phyloP scores from a whole-genome alignment of 2,797 vertebrate species.

The Hyperoplus immaculatus region DNA sequence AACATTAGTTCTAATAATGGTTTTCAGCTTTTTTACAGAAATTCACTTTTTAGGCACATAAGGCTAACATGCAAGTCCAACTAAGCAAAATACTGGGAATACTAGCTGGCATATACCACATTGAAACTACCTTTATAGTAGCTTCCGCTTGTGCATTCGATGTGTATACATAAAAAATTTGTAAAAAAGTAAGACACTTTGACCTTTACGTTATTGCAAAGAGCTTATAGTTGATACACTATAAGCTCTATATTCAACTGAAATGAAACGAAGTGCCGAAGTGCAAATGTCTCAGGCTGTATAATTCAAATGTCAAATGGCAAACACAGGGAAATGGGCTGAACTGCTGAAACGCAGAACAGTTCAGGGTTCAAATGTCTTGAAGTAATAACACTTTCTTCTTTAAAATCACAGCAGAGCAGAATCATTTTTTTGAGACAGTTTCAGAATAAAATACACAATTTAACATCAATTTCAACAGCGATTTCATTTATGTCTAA shows the following conservation, averaged over 20 bases:
- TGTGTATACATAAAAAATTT: neutral
- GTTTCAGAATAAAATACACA: too few relatives aligned
- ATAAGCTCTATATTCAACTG: neutral
- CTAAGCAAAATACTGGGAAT: neutral
- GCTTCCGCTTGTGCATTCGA: neutral
- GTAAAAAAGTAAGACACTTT: neutral
- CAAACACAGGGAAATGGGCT: neutral
- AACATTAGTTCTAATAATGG: too few relatives aligned
- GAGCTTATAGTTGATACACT: neutral
- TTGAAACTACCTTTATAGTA: neutral
- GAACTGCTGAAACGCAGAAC: neutral
- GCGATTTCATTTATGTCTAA: neutral
- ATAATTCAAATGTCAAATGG: conserved; percentile 19
- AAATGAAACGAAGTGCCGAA: neutral
- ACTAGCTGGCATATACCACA: neutral
- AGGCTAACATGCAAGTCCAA: neutral
- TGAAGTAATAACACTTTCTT: neutral
- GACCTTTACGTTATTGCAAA: neutral
- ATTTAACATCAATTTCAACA: too few relatives aligned
- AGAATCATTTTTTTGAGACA: neutral
- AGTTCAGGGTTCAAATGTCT: conserved; percentile 10
- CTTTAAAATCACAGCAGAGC: neutral
- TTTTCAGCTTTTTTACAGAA: neutral
- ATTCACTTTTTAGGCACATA: neutral
- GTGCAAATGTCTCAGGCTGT: neutral